Percentiles rank a stretch among this genome's conserved stretches.
Conservation (phyloP, 2,113 vertebrate species). For the Eulemur macaco region DNA sequence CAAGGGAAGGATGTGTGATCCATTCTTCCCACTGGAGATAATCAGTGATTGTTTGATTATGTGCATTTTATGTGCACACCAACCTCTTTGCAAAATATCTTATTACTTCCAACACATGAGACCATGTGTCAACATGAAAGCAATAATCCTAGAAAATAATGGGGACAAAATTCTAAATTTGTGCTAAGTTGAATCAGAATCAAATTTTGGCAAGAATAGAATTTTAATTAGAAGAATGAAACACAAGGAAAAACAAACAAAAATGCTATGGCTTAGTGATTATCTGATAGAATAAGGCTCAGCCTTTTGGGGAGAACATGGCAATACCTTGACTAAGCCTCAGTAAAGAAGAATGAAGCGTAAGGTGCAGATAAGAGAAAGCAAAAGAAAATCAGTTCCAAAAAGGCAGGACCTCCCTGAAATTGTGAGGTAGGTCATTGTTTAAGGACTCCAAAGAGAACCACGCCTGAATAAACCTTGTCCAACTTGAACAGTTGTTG, state of each 20-base stretch:
- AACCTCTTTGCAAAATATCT: not conserved
- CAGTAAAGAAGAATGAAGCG: not conserved
- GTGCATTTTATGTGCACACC: not conserved
- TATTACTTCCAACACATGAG: not conserved
- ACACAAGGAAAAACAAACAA: not conserved
- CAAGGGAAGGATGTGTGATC: fast-evolving
- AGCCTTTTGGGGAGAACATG: not conserved
- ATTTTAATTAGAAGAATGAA: not conserved
- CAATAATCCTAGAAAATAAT: not conserved
- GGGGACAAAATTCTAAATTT: not conserved
- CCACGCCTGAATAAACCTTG: not conserved
- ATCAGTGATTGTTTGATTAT: too few species aligned
- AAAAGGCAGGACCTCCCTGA: not conserved
- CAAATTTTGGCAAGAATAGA: not conserved
- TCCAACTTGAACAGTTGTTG: not conserved
- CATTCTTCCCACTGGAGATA: not conserved
- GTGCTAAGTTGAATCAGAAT: not conserved
- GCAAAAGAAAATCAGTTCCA: not conserved
- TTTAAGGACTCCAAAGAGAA: not conserved
- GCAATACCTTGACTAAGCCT: not conserved
- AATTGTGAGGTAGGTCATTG: not conserved
- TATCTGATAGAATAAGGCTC: not conserved
- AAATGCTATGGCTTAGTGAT: not conserved
- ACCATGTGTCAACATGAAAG: not conserved
- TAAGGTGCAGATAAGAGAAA: not conserved